Evolutionary conservation across 2,797 vertebrate genomes (phyloP), one percentile per base, ranked within the genome.

Genomic region (Pangasius mekongensis): DNA sequence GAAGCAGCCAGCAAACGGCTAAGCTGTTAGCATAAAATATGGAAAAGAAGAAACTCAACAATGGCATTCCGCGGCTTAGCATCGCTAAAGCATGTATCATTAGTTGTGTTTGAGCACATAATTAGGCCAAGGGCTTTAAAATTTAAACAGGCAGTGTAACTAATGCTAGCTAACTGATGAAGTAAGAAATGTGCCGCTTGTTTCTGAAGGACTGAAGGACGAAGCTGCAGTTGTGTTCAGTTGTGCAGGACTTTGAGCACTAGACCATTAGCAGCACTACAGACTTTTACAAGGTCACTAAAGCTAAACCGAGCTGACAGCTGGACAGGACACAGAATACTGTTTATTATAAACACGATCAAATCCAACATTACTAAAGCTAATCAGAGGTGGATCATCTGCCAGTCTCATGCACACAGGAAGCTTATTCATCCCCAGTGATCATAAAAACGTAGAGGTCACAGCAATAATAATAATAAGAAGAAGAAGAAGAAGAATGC

Each of bases 211-310:
- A 78, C 49, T 56, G 9, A 81, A 60, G 20, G 30, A 58, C 30
- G 30, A 58, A 8, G 30, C 9, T 58, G 36, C 18, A 56, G 22
- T 36, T 14, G 54, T 13, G 78, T 27, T 39, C 7, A 58, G 52
- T 14, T 52, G 7, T 30, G 47, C 30, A 7, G 30, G 54, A 22
- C 22, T 60, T 81, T 36, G 4, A 20, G 11, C 5, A 54, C 9
- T 4, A 22, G 2, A 20, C 16, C 39, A 43, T 43, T 43, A 33
- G 3, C 76, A 66, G 27, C 58, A 47, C 2, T 30, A 43, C 36
- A 43, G 80, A 82, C 80, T 83, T 20, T 2, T 11, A 83, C 60
- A 83, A 83, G 81, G 81, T 83, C 81, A 83, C 60, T 49, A 49
- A n/a, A 0, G 14, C 13, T 64, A 27, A 27, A 24, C 8, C 20